Evolutionary conservation across 2,113 vertebrate genomes (phyloP).

Genomic region (Aldabrachelys gigantea): DNA sequence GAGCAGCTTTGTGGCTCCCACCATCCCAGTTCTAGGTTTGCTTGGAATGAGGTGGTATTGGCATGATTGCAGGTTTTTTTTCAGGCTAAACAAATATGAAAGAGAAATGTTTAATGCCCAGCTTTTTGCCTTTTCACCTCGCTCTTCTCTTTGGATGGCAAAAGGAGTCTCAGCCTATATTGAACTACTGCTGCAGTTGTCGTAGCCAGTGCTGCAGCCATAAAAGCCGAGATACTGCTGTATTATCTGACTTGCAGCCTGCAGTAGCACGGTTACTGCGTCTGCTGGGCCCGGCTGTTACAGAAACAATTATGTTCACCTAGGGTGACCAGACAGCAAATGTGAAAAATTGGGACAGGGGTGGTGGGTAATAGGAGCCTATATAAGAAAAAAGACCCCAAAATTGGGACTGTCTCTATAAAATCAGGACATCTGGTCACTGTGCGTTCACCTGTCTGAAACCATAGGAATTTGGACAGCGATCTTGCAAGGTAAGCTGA

Average conservation of each 20-base stretch:
- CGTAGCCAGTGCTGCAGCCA: not conserved
- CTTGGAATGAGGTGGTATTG: slow-evolving; percentile 55
- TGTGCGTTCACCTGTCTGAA: not conserved
- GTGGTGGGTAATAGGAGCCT: no score
- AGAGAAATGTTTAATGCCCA: slow-evolving; percentile 39
- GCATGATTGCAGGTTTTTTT: slow-evolving; percentile 55
- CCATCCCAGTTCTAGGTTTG: slow-evolving; percentile 63
- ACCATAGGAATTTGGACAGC: slow-evolving; percentile 24
- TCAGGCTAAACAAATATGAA: slow-evolving; percentile 42
- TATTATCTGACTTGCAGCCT: not conserved
- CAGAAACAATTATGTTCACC: slow-evolving; percentile 7
- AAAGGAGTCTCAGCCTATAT: not conserved
- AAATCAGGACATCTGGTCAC: no score
- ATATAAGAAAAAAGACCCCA: no score
- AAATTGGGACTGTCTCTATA: no score
- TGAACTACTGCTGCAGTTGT: slow-evolving; percentile 37
- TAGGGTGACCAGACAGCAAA: no score
- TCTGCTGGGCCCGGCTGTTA: slow-evolving; percentile 20
- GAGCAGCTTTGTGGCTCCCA: slow-evolving; percentile 49
- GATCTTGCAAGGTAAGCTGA: not conserved
- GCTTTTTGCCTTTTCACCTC: not conserved
- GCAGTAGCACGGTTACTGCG: fast-evolving
- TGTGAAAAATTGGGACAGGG: no score
- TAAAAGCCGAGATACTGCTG: slow-evolving; percentile 1
- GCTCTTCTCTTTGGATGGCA: not conserved